Evolutionary conservation across 1,140 invertebrate genomes (phyloP).

Genomic region (Aphidius gifuensis): DNA sequence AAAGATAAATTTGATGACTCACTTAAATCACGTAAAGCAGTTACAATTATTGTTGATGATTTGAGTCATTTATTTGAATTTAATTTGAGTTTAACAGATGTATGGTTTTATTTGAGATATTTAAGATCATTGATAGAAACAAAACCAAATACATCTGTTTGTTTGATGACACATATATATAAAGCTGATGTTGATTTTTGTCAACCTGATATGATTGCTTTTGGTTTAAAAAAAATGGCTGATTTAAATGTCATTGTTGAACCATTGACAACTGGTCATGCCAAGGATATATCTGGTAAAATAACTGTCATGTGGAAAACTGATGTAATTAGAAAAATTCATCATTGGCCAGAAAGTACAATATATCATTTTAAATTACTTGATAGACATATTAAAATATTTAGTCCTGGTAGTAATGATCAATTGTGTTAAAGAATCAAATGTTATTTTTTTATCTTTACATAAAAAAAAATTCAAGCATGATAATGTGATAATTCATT

Average conservation of each 20-base stretch:
- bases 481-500: no score
- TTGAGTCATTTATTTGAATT: slow-evolving; percentile 67
- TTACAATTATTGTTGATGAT: slow-evolving; percentile 66
- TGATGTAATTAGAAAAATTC: slow-evolving; percentile 49
- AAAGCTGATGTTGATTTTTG: slow-evolving; percentile 54
- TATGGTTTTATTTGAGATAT: slow-evolving; percentile 58
- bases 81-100: slow-evolving; percentile 54
- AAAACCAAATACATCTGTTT: slow-evolving; percentile 48
- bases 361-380: slow-evolving; percentile 67
- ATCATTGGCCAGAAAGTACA: slow-evolving; percentile 50
- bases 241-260: slow-evolving; percentile 63
- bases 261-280: slow-evolving; percentile 64
- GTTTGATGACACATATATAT: slow-evolving; percentile 55
- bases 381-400: slow-evolving; percentile 69
- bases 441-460: slow-evolving; percentile 1
- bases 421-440: slow-evolving; percentile 18
- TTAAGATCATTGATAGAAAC: slow-evolving; percentile 48
- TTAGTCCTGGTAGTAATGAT: slow-evolving; percentile 58
- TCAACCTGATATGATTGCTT: slow-evolving; percentile 52
- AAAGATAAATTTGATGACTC: slow-evolving; percentile 38
- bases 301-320: slow-evolving; percentile 56
- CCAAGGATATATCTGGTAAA: slow-evolving; percentile 67
- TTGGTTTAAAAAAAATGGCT: slow-evolving; percentile 61
- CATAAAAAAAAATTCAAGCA: background rate
- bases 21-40: slow-evolving; percentile 33